Evolutionary conservation across 2,797 vertebrate genomes (phyloP).

Genomic region (Lithobates pipiens): DNA sequence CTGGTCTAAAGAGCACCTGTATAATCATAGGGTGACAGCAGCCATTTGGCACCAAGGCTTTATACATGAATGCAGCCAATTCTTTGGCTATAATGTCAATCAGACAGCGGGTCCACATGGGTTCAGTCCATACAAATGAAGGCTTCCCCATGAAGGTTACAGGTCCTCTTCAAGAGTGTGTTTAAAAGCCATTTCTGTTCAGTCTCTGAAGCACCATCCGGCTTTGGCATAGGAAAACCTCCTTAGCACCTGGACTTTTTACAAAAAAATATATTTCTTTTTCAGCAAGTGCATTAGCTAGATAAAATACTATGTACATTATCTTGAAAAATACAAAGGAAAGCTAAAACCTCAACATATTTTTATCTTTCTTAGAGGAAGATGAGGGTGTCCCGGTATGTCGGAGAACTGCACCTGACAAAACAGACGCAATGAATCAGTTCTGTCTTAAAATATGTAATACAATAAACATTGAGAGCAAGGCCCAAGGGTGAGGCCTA

Average conservation of each 20-base stretch:
- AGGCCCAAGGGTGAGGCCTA: constrained; percentile 49
- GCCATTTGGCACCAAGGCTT: too few relatives aligned
- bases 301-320: constrained; percentile 46
- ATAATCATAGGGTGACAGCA: too few relatives aligned
- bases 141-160: too few relatives aligned
- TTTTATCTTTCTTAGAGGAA: constrained; percentile 27
- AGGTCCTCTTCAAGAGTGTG: neutral
- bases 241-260: neutral
- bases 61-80: too few relatives aligned
- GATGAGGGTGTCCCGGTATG: constrained; percentile 6
- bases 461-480: constrained; percentile 61
- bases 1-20: too few relatives aligned
- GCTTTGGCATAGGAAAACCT: constrained; percentile 4
- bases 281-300: constrained; percentile 42
- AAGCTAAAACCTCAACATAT: constrained; percentile 28
- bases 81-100: too few relatives aligned
- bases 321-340: constrained; percentile 40
- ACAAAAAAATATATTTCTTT: constrained; percentile 20
- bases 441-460: constrained; percentile 65
- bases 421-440: constrained; percentile 56
- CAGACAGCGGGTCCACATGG: too few relatives aligned
- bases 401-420: constrained; percentile 42
- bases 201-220: neutral
- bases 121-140: too few relatives aligned
- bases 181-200: neutral